Evolutionary conservation across 2,113 vertebrate genomes (phyloP), one percentile per base, ranked within the genome.

Genomic region (Kryptolebias marmoratus): DNA sequence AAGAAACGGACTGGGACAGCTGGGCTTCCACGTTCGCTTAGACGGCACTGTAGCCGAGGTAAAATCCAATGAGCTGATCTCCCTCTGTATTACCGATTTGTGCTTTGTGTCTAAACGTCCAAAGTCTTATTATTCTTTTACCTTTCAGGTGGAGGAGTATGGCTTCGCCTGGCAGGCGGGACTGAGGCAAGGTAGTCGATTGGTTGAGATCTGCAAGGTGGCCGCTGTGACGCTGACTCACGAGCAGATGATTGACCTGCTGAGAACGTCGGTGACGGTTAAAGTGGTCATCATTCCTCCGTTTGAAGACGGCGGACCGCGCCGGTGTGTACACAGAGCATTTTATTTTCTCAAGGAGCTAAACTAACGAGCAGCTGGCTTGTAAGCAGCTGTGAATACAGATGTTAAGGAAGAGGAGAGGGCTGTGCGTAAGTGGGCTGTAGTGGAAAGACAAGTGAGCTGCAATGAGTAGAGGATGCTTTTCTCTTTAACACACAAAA

Each of bases 111-210:
- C 56, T 64, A 16, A 82, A 11, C 27, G 12, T 22, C n/a, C 10
- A 9, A 48, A 16, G 48, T 47, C 44, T 32, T 70, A 74, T 78
- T 16, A 48, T 48, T 49, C 7, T 59, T 6, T 1, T 66, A 22
- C 9, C 9, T 42, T 42, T 42, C 74, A 93, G 91, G 97, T 98
- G 79, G 97, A 98, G 84, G 96, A 97, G 50, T 98, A 98, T 0
- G 97, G 97, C 13, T 98, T 98, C 2, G 97, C 97, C 77, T 98
- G 97, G 97, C 96, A 98, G 81, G 96, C 97, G 0, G 97, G 97
- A 0, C 90, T 98, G 62, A 93, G 97, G 15, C 96, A 98, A 66
- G 97, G 97, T 59, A 98, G 97, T 76, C 95, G 96, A 0, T 80
- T 98, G 58, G 96, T 98, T 47, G 97, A 98, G 89, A 96, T 98